Percentiles rank a stretch among this genome's conserved stretches.
These are phyloP conservation scores for Trilocha varians DNA, from an alignment of 2,888 invertebrate genomes.

Conservation along the genomic window DNA sequence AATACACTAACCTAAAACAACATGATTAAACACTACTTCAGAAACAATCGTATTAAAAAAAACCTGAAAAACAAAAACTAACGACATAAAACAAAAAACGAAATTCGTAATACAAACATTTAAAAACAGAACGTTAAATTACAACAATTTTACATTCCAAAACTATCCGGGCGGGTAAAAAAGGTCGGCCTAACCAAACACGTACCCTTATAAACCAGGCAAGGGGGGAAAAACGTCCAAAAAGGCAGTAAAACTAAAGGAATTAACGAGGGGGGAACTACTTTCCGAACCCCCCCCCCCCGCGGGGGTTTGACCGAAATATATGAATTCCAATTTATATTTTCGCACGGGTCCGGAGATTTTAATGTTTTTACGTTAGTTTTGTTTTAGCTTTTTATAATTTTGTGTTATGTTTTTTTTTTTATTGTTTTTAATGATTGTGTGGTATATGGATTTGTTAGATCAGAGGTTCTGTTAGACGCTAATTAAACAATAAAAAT, in stretches of 20 bases:
- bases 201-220: conserved; percentile 65
- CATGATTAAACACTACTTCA: too few species aligned
- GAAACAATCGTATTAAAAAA: not conserved
- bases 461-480: too few species aligned
- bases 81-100: conserved; percentile 6
- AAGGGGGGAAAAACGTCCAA: conserved; percentile 61
- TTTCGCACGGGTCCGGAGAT: conserved; percentile 26
- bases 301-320: conserved; percentile 40
- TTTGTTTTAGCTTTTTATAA: not conserved
- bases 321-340: conserved; percentile 72
- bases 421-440: not conserved
- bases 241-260: conserved; percentile 73
- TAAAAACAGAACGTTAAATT: conserved; percentile 21
- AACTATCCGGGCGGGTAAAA: conserved; percentile 65
- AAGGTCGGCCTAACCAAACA: conserved; percentile 72
- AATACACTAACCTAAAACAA: too few species aligned
- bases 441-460: too few species aligned
- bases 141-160: conserved; percentile 44
- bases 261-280: conserved; percentile 60
- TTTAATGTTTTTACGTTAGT: not conserved
- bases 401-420: not conserved
- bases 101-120: not conserved
- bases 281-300: conserved; percentile 54
- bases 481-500: too few species aligned
- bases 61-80: not conserved